Evolutionary conservation across 2,113 vertebrate species (phyloP).

Genomic region (Cyanoliseus patagonus): DNA sequence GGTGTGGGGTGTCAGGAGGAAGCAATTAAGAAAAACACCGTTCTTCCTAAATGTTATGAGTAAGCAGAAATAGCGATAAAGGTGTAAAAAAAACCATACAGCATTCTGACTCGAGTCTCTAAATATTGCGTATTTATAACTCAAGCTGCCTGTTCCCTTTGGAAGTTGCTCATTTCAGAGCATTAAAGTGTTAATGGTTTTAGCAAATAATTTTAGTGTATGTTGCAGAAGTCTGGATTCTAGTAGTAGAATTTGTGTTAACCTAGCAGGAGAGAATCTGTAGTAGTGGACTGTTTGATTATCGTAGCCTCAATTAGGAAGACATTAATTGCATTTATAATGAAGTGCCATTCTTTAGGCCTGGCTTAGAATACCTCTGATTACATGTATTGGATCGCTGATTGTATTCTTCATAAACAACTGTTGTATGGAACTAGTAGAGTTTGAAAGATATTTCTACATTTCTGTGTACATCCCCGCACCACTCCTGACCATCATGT

Average conservation of each 20-base stretch:
- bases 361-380: neutral
- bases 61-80: neutral
- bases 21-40: neutral
- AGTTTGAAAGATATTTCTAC: neutral
- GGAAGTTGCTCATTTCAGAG: neutral
- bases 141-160: neutral
- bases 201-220: neutral
- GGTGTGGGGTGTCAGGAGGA: neutral
- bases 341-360: neutral
- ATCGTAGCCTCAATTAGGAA: neutral
- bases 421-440: fast-evolving
- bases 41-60: neutral
- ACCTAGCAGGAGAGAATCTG: neutral
- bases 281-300: neutral
- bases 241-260: neutral
- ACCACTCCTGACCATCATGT: neutral
- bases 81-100: neutral
- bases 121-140: neutral
- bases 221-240: neutral
- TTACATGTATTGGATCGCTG: neutral
- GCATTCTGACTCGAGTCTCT: neutral
- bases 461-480: fast-evolving
- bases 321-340: fast-evolving
- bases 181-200: neutral
- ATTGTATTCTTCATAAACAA: neutral